phyloP scores from a whole-genome alignment of 2,113 vertebrate species.

The Coturnix japonica region DNA sequence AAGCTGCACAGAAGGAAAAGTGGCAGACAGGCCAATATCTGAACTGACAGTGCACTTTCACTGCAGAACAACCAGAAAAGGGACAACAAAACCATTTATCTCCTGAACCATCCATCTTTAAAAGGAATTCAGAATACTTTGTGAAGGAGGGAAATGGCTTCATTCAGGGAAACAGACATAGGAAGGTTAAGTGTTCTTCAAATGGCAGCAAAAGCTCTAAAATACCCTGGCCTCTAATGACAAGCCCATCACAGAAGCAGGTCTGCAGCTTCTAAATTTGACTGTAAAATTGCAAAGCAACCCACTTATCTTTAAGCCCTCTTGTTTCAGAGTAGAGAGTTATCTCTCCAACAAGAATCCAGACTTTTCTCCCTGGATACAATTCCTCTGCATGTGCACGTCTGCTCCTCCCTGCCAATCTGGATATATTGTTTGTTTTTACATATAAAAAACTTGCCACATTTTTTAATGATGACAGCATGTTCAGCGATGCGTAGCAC shows the following conservation, averaged over 20 bases:
- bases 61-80: slow-evolving; percentile 44
- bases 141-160: neutral
- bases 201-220: neutral
- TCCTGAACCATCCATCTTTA: neutral
- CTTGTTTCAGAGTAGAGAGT: neutral
- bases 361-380: neutral
- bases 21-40: slow-evolving; percentile 8
- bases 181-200: neutral
- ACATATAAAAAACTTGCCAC: neutral
- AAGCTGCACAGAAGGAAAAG: slow-evolving; percentile 50
- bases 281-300: neutral
- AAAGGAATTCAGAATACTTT: slow-evolving; percentile 36
- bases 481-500: neutral
- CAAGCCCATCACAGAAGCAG: neutral
- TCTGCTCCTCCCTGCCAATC: neutral
- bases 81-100: neutral
- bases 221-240: slow-evolving; percentile 3
- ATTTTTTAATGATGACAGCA: slow-evolving; percentile 24
- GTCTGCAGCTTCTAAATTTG: slow-evolving; percentile 1
- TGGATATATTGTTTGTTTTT: slow-evolving; percentile 30
- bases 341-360: neutral
- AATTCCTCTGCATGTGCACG: neutral
- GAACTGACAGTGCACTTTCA: neutral
- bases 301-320: neutral
- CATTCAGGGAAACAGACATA: neutral